Percentiles rank a stretch among this genome's conserved stretches.
Evolutionary conservation across 92 coral and sea anemone genomes (phyloP).

Genomic region (Zoanthus solanderi): DNA sequence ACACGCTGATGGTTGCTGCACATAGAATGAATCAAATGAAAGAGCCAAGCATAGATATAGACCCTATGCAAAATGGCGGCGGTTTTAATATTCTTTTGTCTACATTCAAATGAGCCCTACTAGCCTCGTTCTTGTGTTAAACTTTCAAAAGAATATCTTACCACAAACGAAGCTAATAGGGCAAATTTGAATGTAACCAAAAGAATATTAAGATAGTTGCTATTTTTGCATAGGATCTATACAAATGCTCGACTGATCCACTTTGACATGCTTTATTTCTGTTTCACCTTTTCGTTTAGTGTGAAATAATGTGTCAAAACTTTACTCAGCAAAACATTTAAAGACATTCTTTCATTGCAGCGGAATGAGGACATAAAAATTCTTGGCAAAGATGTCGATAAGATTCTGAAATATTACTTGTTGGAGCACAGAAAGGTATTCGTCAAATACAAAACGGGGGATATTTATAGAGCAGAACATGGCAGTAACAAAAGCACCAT

Average conservation of each 20-base stretch:
- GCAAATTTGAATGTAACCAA: too few relatives aligned
- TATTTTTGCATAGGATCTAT: too few relatives aligned
- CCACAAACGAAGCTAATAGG: too few relatives aligned
- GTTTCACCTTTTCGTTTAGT: neutral
- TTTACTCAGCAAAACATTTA: neutral
- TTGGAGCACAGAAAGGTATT: conserved; percentile 92
- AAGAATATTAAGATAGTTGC: too few relatives aligned
- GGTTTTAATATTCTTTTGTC: too few relatives aligned
- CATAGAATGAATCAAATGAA: neutral
- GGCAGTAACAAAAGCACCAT: conserved; percentile 75
- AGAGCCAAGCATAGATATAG: neutral
- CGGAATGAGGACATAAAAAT: conserved; percentile 70
- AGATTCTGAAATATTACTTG: conserved; percentile 81
- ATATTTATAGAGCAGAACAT: conserved; percentile 69
- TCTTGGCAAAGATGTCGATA: conserved; percentile 78
- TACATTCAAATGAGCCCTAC: too few relatives aligned
- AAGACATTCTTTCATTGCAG: conserved; percentile 48
- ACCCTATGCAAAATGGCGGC: too few relatives aligned
- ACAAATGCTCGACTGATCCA: too few relatives aligned
- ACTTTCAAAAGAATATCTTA: too few relatives aligned
- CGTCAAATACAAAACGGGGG: conserved; percentile 81
- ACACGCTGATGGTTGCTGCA: neutral
- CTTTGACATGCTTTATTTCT: too few relatives aligned
- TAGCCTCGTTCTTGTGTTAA: too few relatives aligned
- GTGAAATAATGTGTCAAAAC: neutral